Conservation (phyloP, 1,140 invertebrate species). For the Dinothrombium tinctorium region DNA sequence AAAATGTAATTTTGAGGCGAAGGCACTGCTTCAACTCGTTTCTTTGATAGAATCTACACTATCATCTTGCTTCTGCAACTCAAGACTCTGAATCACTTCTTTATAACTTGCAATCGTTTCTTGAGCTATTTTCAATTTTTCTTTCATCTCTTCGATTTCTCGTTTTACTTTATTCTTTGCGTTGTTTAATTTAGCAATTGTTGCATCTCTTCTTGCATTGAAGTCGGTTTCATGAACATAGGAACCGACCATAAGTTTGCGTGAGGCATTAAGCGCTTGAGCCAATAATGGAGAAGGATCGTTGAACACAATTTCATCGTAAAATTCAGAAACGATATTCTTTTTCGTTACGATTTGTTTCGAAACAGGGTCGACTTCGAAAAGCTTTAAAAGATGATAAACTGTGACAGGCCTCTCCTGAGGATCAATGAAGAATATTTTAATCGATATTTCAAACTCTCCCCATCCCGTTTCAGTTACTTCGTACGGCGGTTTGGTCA, state of each 20-base stretch:
- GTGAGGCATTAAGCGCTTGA: constrained; percentile 47
- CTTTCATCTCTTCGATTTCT: constrained; percentile 63
- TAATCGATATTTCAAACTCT: constrained; percentile 96
- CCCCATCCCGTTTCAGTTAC: constrained; percentile 97
- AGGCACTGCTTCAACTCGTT: too few species aligned
- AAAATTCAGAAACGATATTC: constrained; percentile 12
- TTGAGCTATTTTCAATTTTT: constrained; percentile 60
- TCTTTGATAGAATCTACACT: too few species aligned
- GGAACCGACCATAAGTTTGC: constrained; percentile 40
- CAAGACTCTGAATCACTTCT: too few species aligned
- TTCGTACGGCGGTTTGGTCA: constrained; percentile 87
- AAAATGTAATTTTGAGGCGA: too few species aligned
- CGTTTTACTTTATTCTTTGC: constrained; percentile 57
- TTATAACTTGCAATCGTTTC: too few species aligned
- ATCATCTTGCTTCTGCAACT: too few species aligned
- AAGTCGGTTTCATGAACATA: constrained; percentile 79
- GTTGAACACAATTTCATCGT: constrained; percentile 40
- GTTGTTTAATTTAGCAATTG: constrained; percentile 44
- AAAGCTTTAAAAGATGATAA: constrained; percentile 85
- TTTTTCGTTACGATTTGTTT: constrained; percentile 4
- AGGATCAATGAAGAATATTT: constrained; percentile 90
- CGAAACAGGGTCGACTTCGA: constrained; percentile 33
- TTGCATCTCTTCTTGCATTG: constrained; percentile 67
- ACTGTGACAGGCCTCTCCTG: constrained; percentile 56
- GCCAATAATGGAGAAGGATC: constrained; percentile 85